phyloP scores from a whole-genome alignment of 1,140 invertebrate genomes.

The Drosophila kohkoa region DNA sequence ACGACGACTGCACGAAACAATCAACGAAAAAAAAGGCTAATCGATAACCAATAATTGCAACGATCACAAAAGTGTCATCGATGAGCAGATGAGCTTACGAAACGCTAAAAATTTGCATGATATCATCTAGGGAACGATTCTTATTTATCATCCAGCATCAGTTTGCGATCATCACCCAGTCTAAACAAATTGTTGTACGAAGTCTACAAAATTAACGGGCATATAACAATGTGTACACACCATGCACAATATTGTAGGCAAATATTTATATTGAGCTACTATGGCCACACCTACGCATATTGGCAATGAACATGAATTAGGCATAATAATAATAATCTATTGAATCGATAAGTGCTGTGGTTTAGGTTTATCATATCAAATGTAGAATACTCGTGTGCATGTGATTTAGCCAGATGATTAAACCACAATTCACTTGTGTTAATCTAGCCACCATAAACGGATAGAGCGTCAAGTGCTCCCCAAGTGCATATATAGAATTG shows the following conservation, averaged over 20 bases:
- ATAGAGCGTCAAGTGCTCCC: constrained; percentile 5
- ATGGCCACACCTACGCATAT: constrained; percentile 12
- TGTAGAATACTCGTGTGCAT: background rate
- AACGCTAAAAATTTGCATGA: constrained; percentile 52
- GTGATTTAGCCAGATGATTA: constrained; percentile 8
- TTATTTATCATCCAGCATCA: constrained; percentile 32
- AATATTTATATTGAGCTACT: constrained; percentile 25
- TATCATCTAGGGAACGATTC: constrained; percentile 41
- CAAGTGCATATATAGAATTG: constrained; percentile 20
- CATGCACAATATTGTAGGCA: constrained; percentile 18
- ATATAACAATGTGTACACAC: constrained; percentile 22
- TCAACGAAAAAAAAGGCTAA: constrained; percentile 24
- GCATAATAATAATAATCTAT: background rate
- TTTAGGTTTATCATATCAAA: background rate
- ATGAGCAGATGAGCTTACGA: constrained; percentile 20
- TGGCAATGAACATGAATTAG: constrained; percentile 1
- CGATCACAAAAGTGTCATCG: constrained; percentile 46
- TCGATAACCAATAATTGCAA: constrained; percentile 39
- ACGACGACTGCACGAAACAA: background rate
- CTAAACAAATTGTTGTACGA: constrained; percentile 38
- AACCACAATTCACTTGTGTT: constrained; percentile 8
- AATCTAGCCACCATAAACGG: constrained; percentile 25
- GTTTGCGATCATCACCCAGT: constrained; percentile 26
- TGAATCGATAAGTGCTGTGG: background rate
- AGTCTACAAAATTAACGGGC: constrained; percentile 29